Conservation (phyloP, 2,888 invertebrate species). For the Harmothoe impar region DNA sequence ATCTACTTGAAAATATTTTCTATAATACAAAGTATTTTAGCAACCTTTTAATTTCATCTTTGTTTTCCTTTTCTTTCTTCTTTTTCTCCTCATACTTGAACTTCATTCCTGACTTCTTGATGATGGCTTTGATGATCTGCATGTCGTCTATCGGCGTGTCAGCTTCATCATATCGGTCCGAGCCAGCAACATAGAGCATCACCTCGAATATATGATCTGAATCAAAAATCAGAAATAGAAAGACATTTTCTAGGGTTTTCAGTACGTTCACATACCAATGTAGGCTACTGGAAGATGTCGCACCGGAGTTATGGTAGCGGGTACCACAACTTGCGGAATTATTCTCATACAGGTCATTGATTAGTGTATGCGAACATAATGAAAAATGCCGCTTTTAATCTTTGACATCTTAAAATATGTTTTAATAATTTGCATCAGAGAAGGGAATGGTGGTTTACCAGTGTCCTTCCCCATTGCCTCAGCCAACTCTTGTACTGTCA, state of each 20-base stretch:
- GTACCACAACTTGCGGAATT: neutral
- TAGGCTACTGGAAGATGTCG: too few species aligned
- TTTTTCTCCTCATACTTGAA: conserved; percentile 85
- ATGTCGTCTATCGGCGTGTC: conserved; percentile 87
- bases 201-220: conserved; percentile 89
- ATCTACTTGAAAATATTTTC: too few species aligned
- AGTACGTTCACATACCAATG: neutral
- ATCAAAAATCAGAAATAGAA: conserved; percentile 63
- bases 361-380: neutral
- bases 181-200: conserved; percentile 87
- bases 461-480: conserved; percentile 87
- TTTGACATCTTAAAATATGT: neutral
- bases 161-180: conserved; percentile 85
- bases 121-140: conserved; percentile 88
- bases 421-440: too few species aligned
- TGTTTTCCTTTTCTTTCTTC: conserved; percentile 83
- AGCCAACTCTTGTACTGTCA: conserved; percentile 91
- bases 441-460: conserved; percentile 84
- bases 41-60: conserved; percentile 80
- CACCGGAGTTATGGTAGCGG: neutral
- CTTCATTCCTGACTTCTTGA: conserved; percentile 88
- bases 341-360: neutral
- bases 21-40: too few species aligned
- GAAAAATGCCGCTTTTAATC: neutral
- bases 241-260: neutral